Conservation (phyloP, 92 coral and sea anemone species). For the Virgularia gustaviana region DNA sequence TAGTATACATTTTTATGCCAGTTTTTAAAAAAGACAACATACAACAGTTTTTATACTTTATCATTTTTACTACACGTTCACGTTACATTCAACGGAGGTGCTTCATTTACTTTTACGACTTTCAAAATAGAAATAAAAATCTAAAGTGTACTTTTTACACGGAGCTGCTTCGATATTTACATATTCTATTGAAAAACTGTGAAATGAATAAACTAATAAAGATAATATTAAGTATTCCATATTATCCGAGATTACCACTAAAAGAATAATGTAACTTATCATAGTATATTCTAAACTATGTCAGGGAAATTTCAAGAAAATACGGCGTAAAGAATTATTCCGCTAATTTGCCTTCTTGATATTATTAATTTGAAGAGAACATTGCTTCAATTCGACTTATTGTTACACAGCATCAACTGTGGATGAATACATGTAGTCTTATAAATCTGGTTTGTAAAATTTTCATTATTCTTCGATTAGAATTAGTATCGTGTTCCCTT, state of each 20-base stretch:
- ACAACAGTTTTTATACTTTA: too few species aligned
- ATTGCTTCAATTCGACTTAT: too few species aligned
- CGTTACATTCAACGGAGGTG: neutral
- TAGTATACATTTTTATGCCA: too few species aligned
- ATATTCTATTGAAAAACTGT: conserved; percentile 23
- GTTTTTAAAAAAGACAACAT: too few species aligned
- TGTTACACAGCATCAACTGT: too few species aligned
- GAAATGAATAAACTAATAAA: conserved; percentile 23
- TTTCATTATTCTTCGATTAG: neutral
- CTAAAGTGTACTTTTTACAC: conserved; percentile 16
- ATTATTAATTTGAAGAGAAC: neutral
- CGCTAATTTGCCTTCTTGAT: neutral
- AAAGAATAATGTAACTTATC: neutral
- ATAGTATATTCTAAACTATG: neutral
- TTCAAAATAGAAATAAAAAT: conserved; percentile 15
- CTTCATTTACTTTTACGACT: conserved; percentile 1
- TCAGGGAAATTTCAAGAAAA: neutral
- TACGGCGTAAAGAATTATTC: neutral
- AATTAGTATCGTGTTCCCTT: neutral
- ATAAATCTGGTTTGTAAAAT: neutral
- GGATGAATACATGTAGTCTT: too few species aligned
- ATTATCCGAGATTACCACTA: neutral
- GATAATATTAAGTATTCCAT: neutral
- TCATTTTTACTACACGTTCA: neutral
- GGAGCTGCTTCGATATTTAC: conserved; percentile 23